phyloP scores from a whole-genome alignment of 2,888 invertebrate genomes.

The Blera fallax region DNA sequence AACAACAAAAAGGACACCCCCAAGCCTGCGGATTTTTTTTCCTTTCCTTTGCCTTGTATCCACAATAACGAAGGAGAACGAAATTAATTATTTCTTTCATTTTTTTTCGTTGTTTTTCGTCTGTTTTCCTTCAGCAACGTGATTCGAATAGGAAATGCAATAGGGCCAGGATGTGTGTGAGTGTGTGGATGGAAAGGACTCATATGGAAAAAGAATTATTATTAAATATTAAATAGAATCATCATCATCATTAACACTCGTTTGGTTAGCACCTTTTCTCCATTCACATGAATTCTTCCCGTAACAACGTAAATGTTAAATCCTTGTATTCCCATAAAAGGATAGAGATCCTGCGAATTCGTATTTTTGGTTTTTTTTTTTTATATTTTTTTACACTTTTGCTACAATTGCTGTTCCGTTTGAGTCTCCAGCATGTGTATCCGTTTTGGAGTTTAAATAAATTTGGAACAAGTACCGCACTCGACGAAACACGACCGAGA shows the following conservation, averaged over 20 bases:
- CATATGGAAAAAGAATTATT: conserved; percentile 25
- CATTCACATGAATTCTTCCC: conserved; percentile 70
- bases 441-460: conserved; percentile 9
- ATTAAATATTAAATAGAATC: no score
- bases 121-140: conserved; percentile 46
- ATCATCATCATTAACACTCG: conserved; percentile 28
- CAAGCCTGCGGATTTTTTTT: conserved; percentile 37
- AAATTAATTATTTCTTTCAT: conserved; percentile 68
- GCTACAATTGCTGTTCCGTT: background rate
- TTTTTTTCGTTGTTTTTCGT: conserved; percentile 10
- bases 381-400: background rate
- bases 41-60: conserved; percentile 5
- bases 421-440: conserved; percentile 9
- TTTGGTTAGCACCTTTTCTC: conserved; percentile 68
- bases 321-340: conserved; percentile 71
- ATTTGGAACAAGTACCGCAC: conserved; percentile 55
- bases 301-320: conserved; percentile 56
- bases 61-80: conserved; percentile 35
- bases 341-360: conserved; percentile 41
- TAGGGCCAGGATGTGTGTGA: background rate
- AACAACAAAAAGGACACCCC: conserved; percentile 57
- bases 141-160: conserved; percentile 54
- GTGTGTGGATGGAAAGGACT: background rate
- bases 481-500: conserved; percentile 67
- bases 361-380: background rate